Evolutionary conservation across 1,140 invertebrate genomes (phyloP).

Genomic region (Rhynchophorus ferrugineus): DNA sequence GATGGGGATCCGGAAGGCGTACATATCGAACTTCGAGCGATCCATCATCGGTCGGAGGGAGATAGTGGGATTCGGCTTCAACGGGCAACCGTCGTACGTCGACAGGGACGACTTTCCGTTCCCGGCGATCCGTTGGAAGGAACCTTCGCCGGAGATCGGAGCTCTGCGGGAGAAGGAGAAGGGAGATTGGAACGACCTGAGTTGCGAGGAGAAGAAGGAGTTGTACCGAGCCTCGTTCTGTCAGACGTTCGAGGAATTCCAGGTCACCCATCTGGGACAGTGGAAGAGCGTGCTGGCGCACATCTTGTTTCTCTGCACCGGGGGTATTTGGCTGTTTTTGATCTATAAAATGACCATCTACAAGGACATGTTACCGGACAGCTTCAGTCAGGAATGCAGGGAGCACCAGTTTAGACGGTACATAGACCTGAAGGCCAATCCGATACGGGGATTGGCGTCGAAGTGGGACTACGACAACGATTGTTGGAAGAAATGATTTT

Average conservation of each 20-base stretch:
- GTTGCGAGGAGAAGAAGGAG: slow-evolving; percentile 84
- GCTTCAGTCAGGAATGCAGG: slow-evolving; percentile 62
- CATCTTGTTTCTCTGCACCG: slow-evolving; percentile 3
- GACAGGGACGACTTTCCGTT: slow-evolving; percentile 74
- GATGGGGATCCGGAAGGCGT: background rate
- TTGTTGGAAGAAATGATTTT: slow-evolving; percentile 47
- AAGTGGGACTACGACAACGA: slow-evolving; percentile 61
- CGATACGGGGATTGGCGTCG: slow-evolving; percentile 61
- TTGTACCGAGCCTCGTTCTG: slow-evolving; percentile 90
- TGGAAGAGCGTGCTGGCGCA: slow-evolving; percentile 71
- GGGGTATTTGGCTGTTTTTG: slow-evolving; percentile 18
- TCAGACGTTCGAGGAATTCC: slow-evolving; percentile 83
- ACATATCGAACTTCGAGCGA: slow-evolving; percentile 21
- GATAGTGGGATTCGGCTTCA: slow-evolving; percentile 81
- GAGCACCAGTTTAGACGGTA: slow-evolving; percentile 69
- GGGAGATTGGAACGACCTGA: slow-evolving; percentile 87
- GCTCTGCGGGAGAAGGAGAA: slow-evolving; percentile 83
- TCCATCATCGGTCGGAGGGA: slow-evolving; percentile 71
- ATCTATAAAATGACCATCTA: slow-evolving; percentile 8
- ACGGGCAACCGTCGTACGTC: slow-evolving; percentile 70
- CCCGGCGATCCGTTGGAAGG: slow-evolving; percentile 81
- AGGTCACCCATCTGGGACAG: slow-evolving; percentile 68
- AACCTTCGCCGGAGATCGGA: slow-evolving; percentile 52
- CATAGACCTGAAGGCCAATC: slow-evolving; percentile 67
- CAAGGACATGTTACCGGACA: slow-evolving; percentile 47